Evolutionary conservation across 2,113 vertebrate genomes (phyloP), one percentile per base, ranked within the genome.

Genomic region (Panthera tigris): DNA sequence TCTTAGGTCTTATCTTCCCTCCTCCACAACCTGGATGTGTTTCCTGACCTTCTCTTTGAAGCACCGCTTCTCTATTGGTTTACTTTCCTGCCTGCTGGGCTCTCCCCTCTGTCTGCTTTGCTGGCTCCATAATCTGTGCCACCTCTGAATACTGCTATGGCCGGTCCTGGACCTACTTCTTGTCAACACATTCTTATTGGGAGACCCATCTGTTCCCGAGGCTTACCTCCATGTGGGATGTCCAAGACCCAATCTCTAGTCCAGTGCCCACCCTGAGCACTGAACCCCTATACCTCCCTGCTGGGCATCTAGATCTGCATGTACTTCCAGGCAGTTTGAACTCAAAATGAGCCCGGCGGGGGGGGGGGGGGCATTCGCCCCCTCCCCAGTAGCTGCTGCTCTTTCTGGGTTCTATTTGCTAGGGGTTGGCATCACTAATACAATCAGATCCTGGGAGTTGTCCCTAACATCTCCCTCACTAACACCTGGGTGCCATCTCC

Each of bases 31-130:
- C 63, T 27, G 57, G 31, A 16, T 25, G 27, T 31, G 39, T 5
- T 6, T 66, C 13, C 41, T 69, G 48, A n/a, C 41, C 27, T 55
- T 68, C 31, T 71, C 74, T 52, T 31, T 16, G 55, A 85, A 92
- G 86, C 14, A 18, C n/a, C 10, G 2, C 6, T 7, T 14, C 7
- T 1, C 0, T 0, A 19, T 45, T 41, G 41, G 11, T 13, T 57
- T 23, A 2, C 39, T 41, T 31, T 27, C n/a, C 31, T 78, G 39
- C 11, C 25, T 6, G 5, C 48, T 29, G 74, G 39, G 25, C 48
- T 27, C 63, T 92, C 10, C 74, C 27, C 48, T 57, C 48, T 18
- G 55, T 78, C 57, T 71, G 65, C 21, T 12, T 55, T 50, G 48
- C 55, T 63, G 50, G 33, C n/a, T 52, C 23, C 16, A 13, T 5